These are phyloP conservation scores for Melikaiella ostensackeni DNA, from an alignment of 2,888 invertebrate genomes.

Conservation along the genomic window DNA sequence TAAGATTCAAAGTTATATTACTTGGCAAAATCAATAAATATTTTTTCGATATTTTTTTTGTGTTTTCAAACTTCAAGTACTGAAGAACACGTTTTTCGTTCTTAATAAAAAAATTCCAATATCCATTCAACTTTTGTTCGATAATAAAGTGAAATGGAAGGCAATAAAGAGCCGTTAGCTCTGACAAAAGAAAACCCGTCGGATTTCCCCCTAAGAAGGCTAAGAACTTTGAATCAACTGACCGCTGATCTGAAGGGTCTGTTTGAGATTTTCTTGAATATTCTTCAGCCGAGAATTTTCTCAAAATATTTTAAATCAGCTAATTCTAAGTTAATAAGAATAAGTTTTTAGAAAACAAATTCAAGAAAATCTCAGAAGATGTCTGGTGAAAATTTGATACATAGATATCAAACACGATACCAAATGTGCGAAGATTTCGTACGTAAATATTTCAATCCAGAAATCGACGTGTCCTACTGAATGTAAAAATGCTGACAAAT, in stretches of 20 bases:
- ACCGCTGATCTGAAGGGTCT: slow-evolving; percentile 2
- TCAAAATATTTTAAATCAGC: background rate
- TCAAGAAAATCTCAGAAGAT: background rate
- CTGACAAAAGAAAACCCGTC: slow-evolving; percentile 4
- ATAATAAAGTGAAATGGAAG: slow-evolving; percentile 3
- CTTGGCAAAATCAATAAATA: background rate
- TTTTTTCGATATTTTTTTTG: background rate
- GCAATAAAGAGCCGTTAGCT: slow-evolving; percentile 12
- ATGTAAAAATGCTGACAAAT: too few relatives aligned
- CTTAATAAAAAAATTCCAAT: background rate
- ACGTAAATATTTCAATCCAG: too few relatives aligned
- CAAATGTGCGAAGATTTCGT: too few relatives aligned
- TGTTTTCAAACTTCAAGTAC: background rate
- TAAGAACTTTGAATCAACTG: slow-evolving; percentile 10
- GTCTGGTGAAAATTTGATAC: too few relatives aligned
- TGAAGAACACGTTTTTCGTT: background rate
- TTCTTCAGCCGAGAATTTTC: background rate
- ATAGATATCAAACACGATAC: background rate
- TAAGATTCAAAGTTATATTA: background rate
- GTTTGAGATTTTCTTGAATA: slow-evolving; percentile 3
- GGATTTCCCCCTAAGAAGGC: slow-evolving; percentile 2
- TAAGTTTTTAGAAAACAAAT: background rate
- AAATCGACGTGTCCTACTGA: too few relatives aligned
- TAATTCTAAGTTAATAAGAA: background rate
- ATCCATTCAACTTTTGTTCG: background rate